Evolutionary conservation across 2,113 vertebrate species (phyloP), one percentile per base, ranked within the genome.

Genomic region (Melanotaenia duboulayi): DNA sequence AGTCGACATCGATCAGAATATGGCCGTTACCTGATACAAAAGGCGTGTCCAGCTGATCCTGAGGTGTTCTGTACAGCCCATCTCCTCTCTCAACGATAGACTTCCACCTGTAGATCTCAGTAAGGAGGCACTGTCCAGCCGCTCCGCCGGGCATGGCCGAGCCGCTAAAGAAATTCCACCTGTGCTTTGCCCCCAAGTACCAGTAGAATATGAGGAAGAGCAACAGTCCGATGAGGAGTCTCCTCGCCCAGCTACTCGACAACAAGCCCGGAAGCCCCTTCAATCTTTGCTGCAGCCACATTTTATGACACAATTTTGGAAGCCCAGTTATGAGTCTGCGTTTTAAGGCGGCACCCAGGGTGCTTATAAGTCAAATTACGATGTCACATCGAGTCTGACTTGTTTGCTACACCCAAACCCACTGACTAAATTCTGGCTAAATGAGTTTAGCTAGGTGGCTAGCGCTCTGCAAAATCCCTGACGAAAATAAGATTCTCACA

Each of bases 231-330:
- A 94, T 83, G 24, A 97, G 90, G 2, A 97, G 84, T 59, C 97
- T 94, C 37, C 97, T 90, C 24, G 96, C 96, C 97, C 96, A 98
- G 90, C 95, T 97, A 91, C 96, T 98, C 1, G 97, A 98, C 8
- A 97, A 91, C 89, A 98, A 91, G n/a, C 96, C 95, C n/a, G 96
- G 96, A 7, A 97, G 91, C 46, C 95, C 95, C 91, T 98, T 98
- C 20, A 98, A 92, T 83, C 97, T 93, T 84, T 98, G 97, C 92
- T 98, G 96, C 13, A 97, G 93, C 97, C 97, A 98, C 97, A 91
- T 89, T 8, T 46, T 80, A 12, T 14, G 42, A 51, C 50, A 11
- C 19, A 44, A 54, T 0, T 4, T 14, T 0, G 48, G 35, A 44
- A 42, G 14, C 25, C 74, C 71, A 16, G 52, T 56, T 32, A 1